Evolutionary conservation across 2,797 vertebrate species (phyloP).

Genomic region (Pelobates cultripes): DNA sequence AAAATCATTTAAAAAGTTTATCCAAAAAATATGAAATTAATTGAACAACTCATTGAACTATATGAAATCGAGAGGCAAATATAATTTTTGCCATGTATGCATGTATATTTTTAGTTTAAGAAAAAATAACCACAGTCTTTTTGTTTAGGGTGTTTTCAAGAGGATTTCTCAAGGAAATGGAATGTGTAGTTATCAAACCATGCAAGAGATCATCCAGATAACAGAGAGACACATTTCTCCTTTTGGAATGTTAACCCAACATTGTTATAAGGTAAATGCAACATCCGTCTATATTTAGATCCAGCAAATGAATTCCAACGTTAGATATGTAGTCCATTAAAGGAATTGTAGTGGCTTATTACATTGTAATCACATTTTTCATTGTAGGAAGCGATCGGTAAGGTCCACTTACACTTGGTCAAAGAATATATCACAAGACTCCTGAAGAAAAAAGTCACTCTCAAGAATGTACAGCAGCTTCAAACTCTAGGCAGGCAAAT

Average conservation of each 20-base stretch:
- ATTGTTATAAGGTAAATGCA: constrained; percentile 66
- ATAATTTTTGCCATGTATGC: too few species aligned
- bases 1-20: too few species aligned
- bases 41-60: too few species aligned
- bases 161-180: constrained; percentile 71
- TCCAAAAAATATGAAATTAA: too few species aligned
- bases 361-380: not conserved
- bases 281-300: not conserved
- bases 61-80: too few species aligned
- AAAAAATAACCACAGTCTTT: constrained; percentile 5
- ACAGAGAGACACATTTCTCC: constrained; percentile 60
- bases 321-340: not conserved
- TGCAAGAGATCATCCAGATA: constrained; percentile 65
- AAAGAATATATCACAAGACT: constrained; percentile 77
- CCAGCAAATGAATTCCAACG: not conserved
- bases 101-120: not conserved
- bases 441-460: constrained; percentile 76
- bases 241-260: constrained; percentile 63
- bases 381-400: constrained; percentile 74
- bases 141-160: constrained; percentile 69
- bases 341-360: not conserved
- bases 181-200: constrained; percentile 60
- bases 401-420: constrained; percentile 76
- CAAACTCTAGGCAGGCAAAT: constrained; percentile 71
- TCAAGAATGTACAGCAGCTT: constrained; percentile 76